phyloP scores from a whole-genome alignment of 2,888 invertebrate genomes.

The Fragum whitleyi region DNA sequence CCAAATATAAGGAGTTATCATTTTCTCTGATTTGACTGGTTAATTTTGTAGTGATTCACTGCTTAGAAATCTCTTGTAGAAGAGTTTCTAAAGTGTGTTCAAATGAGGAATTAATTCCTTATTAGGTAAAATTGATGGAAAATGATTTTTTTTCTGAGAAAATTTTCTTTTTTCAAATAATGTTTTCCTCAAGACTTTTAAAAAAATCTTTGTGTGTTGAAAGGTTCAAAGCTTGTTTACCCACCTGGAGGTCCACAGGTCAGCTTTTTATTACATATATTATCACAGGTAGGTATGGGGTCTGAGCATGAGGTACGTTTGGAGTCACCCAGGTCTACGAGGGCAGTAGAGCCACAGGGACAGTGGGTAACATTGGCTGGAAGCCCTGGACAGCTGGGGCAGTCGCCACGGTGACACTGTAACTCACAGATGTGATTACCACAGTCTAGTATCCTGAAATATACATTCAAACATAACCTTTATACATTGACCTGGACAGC shows the following conservation, averaged over 20 bases:
- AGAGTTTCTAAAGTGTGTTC: too few relatives aligned
- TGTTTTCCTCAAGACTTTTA: too few relatives aligned
- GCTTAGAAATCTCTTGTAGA: too few relatives aligned
- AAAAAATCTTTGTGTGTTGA: too few relatives aligned
- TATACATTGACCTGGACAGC: slow-evolving; percentile 87
- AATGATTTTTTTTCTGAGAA: too few relatives aligned
- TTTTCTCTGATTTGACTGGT: too few relatives aligned
- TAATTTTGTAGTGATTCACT: too few relatives aligned
- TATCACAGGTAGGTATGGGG: slow-evolving; percentile 88
- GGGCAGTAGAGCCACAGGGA: slow-evolving; percentile 90
- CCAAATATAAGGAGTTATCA: too few relatives aligned
- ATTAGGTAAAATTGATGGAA: too few relatives aligned
- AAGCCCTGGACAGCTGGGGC: slow-evolving; percentile 88
- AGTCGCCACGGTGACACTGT: slow-evolving; percentile 90
- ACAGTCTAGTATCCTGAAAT: slow-evolving; percentile 82
- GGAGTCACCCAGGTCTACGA: slow-evolving; percentile 77
- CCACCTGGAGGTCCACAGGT: slow-evolving; percentile 88
- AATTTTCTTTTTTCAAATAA: too few relatives aligned
- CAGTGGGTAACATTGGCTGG: slow-evolving; percentile 89
- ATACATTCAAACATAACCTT: neutral
- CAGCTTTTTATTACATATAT: slow-evolving; percentile 90
- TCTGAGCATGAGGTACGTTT: slow-evolving; percentile 79
- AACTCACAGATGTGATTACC: slow-evolving; percentile 89
- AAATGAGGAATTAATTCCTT: too few relatives aligned
- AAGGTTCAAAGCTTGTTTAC: too few relatives aligned